These are phyloP conservation scores for Brachyrhaphis roseni DNA, from an alignment of 2,797 vertebrate species.

Conservation along the genomic window DNA sequence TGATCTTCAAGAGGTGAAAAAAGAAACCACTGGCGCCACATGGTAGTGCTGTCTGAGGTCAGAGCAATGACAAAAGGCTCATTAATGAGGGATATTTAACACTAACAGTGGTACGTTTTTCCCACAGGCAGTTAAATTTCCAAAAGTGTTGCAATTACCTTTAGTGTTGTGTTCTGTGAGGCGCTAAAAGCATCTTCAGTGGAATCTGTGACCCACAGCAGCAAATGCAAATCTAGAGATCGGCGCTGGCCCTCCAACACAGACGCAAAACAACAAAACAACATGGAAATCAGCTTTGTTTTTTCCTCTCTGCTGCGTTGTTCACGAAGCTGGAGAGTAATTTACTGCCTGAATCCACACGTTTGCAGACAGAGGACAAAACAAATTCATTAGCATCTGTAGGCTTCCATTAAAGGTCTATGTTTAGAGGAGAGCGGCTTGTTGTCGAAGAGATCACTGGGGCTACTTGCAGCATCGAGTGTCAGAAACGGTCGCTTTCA, in stretches of 20 bases:
- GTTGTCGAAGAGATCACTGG: slow-evolving; percentile 19
- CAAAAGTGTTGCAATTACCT: background rate
- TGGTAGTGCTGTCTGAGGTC: background rate
- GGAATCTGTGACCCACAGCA: background rate
- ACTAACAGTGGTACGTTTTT: no score
- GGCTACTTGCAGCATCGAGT: slow-evolving; percentile 10
- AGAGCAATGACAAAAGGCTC: slow-evolving; percentile 2
- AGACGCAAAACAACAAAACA: slow-evolving; percentile 22
- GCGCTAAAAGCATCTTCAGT: background rate
- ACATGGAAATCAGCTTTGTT: slow-evolving; percentile 6
- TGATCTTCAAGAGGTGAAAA: slow-evolving; percentile 28
- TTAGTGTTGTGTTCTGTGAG: background rate
- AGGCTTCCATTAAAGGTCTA: slow-evolving; percentile 23
- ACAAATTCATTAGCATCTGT: slow-evolving; percentile 43
- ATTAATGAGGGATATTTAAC: background rate
- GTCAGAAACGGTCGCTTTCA: background rate
- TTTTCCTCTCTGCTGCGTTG: slow-evolving; percentile 2
- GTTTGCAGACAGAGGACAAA: slow-evolving; percentile 12
- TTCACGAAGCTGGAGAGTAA: slow-evolving; percentile 10
- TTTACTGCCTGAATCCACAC: slow-evolving; percentile 15
- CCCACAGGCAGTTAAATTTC: background rate
- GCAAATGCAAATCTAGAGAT: background rate
- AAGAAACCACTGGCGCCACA: slow-evolving; percentile 13
- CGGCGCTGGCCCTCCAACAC: background rate
- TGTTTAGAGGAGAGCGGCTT: slow-evolving; percentile 41